These are phyloP conservation scores for Chrysocyon brachyurus DNA, from an alignment of 2,797 vertebrate genomes.

Conservation along the genomic window DNA sequence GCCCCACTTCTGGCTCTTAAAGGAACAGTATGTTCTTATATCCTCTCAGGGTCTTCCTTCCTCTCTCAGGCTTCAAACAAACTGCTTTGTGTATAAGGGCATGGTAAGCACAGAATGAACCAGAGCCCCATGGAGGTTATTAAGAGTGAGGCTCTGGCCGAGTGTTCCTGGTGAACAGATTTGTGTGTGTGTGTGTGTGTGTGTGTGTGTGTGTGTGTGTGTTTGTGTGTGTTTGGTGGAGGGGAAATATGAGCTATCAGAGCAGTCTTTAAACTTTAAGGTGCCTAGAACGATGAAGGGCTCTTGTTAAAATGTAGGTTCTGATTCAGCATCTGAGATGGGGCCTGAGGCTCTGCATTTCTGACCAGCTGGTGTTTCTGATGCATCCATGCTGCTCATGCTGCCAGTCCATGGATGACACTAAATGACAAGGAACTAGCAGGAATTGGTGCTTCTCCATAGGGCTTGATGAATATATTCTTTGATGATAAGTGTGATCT, in stretches of 20 bases:
- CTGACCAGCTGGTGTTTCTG: neutral
- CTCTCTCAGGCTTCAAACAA: neutral
- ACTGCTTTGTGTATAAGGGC: neutral
- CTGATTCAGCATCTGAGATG: neutral
- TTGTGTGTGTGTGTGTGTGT: neutral
- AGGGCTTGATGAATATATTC: neutral
- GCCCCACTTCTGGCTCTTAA: neutral
- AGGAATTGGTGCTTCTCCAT: neutral
- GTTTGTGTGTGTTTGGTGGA: too few relatives aligned
- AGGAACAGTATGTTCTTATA: neutral
- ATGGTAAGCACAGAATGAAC: neutral
- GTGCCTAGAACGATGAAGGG: neutral
- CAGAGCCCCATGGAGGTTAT: neutral
- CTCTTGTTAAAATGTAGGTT: neutral
- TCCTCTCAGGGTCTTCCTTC: neutral
- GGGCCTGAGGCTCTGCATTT: neutral
- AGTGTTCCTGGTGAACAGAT: neutral
- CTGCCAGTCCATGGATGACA: neutral
- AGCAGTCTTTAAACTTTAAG: neutral
- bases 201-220: too few relatives aligned
- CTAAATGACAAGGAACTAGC: neutral
- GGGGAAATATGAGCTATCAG: too few relatives aligned
- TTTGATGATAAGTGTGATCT: neutral
- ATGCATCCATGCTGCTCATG: neutral
- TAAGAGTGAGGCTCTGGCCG: neutral